phyloP scores from a whole-genome alignment of 2,888 invertebrate genomes.

The Amblyteles armatorius region DNA sequence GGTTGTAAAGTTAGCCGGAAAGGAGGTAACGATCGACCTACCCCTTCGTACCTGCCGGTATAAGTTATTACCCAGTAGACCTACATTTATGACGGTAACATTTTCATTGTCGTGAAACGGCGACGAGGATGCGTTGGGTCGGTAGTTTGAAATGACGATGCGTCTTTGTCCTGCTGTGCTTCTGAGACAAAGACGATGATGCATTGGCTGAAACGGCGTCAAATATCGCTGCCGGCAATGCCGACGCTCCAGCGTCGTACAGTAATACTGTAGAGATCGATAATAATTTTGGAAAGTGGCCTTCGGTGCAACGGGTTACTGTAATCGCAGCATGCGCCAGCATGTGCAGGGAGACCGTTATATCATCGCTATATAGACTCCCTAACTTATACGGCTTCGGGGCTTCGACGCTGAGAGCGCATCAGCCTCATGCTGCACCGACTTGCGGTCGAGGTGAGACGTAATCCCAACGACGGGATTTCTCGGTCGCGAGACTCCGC shows the following conservation, averaged over 20 bases:
- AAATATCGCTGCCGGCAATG: neutral
- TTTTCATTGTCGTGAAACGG: constrained; percentile 42
- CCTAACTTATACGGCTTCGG: constrained; percentile 16
- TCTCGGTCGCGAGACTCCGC: constrained; percentile 28
- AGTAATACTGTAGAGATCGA: constrained; percentile 39
- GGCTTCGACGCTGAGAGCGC: constrained; percentile 35
- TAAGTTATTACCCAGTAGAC: constrained; percentile 53
- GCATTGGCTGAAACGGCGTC: constrained; percentile 14
- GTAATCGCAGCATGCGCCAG: constrained; percentile 45
- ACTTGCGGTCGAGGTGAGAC: constrained; percentile 43
- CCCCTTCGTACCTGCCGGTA: constrained; percentile 46
- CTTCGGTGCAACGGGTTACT: constrained; percentile 39
- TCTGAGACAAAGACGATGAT: constrained; percentile 23
- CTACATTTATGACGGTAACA: constrained; percentile 48
- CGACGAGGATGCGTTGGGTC: constrained; percentile 7
- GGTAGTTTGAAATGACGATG: constrained; percentile 5
- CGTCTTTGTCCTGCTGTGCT: neutral
- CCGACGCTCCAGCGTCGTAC: neutral
- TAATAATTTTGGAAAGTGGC: constrained; percentile 58
- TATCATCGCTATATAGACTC: neutral
- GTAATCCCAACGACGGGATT: constrained; percentile 44
- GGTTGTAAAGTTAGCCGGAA: constrained; percentile 57
- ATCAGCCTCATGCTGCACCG: constrained; percentile 30
- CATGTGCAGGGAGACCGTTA: neutral
- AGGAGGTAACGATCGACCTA: constrained; percentile 61